A percentile compares a stretch with the other conserved stretches of the same genome.
These are phyloP conservation scores for Cossypha polioptera DNA, from an alignment of 2,797 vertebrate genomes.

Conservation along the genomic window DNA sequence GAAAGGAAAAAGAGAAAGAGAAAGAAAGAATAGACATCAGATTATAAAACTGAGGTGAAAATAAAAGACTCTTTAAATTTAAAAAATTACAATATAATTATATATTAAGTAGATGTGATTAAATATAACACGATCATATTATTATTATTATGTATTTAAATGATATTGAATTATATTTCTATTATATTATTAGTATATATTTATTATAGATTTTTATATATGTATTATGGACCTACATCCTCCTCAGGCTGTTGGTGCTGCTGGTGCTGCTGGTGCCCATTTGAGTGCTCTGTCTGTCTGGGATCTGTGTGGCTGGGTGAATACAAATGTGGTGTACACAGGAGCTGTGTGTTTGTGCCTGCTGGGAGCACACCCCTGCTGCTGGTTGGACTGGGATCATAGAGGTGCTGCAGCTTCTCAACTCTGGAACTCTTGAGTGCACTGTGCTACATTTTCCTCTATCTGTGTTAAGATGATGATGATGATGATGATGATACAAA, in stretches of 20 bases:
- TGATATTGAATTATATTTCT: background rate
- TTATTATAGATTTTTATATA: background rate
- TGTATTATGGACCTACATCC: background rate
- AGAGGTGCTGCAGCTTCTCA: background rate
- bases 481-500: background rate
- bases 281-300: background rate
- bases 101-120: too few species aligned
- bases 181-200: too few species aligned
- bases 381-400: fast-evolving
- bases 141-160: background rate
- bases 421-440: background rate
- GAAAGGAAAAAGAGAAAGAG: too few species aligned
- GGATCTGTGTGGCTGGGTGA: background rate
- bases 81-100: background rate
- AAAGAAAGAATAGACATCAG: background rate
- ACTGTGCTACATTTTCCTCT: background rate
- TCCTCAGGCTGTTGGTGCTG: background rate
- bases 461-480: background rate
- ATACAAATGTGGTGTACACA: fast-evolving
- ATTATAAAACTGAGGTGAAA: background rate
- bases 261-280: background rate
- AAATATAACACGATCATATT: fast-evolving
- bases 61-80: background rate
- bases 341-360: background rate
- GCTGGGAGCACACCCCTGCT: background rate